Evolutionary conservation across 2,113 vertebrate species (phyloP), one percentile per base, ranked within the genome.

Genomic region (Sorex araneus): DNA sequence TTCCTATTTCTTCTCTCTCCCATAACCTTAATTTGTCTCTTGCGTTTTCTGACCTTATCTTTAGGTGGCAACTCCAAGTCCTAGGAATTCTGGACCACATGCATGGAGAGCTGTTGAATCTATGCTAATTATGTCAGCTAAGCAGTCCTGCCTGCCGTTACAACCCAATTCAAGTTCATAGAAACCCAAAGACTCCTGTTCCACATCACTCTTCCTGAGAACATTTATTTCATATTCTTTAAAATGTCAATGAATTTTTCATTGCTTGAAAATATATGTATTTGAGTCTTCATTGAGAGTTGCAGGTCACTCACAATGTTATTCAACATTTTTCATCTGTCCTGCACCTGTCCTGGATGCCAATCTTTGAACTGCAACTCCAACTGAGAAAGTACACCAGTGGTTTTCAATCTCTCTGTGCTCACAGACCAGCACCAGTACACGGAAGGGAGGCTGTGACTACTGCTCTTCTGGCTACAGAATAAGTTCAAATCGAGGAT

Each of bases 261-360:
- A 45, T 75, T 19, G 5, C 6, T 94, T 78, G 77, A 91, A 85
- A 78, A n/a, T 28, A 21, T 23, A 69, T 83, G 50, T 81, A 1
- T 70, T 83, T 73, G 3, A 71, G 32, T 84, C 69, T 79, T 57
- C 18, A 73, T 11, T 73, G 30, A 79, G 89, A 90, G n/a, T 60
- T 45, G 8, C 40, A 57, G 0, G 27, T 93, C 47, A 60, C 57
- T 23, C 57, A 60, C 19, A 21, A 19, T 21, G 18, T 60, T 23
- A 19, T 60, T 60, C 57, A 60, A 23, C 57, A 19, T 60, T 60
- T 60, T 60, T 19, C 57, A 19, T 4, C 57, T 60, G 57, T 60
- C 57, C 57, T 60, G 21, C 57, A 23, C 21, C 18, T 60, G 19
- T 60, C 19, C 57, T 23, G 57, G 6, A 60, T 60, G 23, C 19